Base-by-base conservation (phyloP, 1,140 invertebrate genomes). In the Heterodera carotae region DNA sequence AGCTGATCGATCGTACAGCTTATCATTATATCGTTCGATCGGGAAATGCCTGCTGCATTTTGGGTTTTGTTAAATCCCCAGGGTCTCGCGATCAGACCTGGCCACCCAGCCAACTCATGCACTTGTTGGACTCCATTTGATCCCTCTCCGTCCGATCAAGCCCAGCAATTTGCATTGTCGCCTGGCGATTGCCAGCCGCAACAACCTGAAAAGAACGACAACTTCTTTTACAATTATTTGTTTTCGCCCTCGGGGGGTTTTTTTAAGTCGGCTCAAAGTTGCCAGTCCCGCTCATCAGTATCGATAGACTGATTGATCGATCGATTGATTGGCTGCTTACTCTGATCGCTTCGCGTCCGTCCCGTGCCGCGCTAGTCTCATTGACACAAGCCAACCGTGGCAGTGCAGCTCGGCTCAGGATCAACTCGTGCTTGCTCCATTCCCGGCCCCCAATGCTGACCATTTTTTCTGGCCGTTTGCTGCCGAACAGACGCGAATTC, bases 81-180 rank as follows among this genome's bases (percentile, higher is more conserved):
- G n/a, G n/a, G n/a, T n/a, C n/a, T n/a, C n/a, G n/a, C n/a, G 27
- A 31, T 34, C 43, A 33, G 43, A 81, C 66, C 48, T 81, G 81
- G 3, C 81, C 81, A 27, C 81, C 81, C 6, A 82, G 69, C 81
- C 81, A 82, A 25, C 76, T 64, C 78, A 83, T 75, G 56, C 70
- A 82, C 15, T 75, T 53, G 66, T 82, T 82, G 6, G 81, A 82
- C 72, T 82, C 81, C 15, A 82, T 59, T 27, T 82, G 76, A 53
- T 83, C 79, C 25, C 78, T 68, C 53, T 79, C 78, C 12, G 77
- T 82, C 15, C 81, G 48, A 34, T 82, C 74, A 10, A 82, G 79
- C 5, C 81, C 81, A 53, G 27, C 36, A 67, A 82, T 81, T 18
- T 66, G 31, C 67, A 81, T 82, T 8, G 69, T 83, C 18, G 72